Base-by-base conservation (phyloP, 2,888 invertebrate genomes). In the Tetheella fluctuosa region DNA sequence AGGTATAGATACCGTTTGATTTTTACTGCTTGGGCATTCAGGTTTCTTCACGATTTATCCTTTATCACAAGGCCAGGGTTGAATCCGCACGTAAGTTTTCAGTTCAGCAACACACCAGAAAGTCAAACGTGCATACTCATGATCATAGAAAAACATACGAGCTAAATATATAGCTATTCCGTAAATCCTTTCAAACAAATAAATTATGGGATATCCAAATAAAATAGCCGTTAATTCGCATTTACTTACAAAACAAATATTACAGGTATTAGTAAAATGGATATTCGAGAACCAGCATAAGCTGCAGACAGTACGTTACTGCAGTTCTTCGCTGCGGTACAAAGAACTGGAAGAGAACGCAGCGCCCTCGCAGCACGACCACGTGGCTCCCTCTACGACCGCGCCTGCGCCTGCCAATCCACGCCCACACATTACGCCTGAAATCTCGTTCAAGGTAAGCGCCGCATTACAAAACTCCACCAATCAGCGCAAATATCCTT, bases 201-300 rank as follows among this genome's bases (percentile, higher is more conserved):
- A 10, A 10, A 10, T 7, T n/a, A n/a, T n/a, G n/a, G 30, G 2
- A 4, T 8, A 20, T 20, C 4, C 7, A 17, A 48, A 20, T 7
- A 20, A 48, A 10, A 2, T 20, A n/a, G n/a, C 3, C 20, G 2
- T 20, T 48, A 20, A 10, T 48, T 2, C 3, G n/a, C 10, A 48
- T 10, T 20, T 2, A 17, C 10, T 10, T 7, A 48, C 48, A 30
- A n/a, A 42, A n/a, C n/a, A 30, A 5, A 42, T n/a, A 28, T 52
- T 61, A 8, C 76, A 95, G 95, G 91, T 93, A 67, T 85, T 95
- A 70, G 94, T 95, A 80, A 94, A 94, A 89, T 94, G 94, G 94
- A 91, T 96, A 68, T 94, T 96, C 81, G 94, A 95, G 84, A 95
- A 96, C 78, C 96, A 96, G 85, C 96, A 96, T 85, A 95, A 96